Conservation (phyloP, 2,797 vertebrate genomes). For the Hyperoplus immaculatus region DNA sequence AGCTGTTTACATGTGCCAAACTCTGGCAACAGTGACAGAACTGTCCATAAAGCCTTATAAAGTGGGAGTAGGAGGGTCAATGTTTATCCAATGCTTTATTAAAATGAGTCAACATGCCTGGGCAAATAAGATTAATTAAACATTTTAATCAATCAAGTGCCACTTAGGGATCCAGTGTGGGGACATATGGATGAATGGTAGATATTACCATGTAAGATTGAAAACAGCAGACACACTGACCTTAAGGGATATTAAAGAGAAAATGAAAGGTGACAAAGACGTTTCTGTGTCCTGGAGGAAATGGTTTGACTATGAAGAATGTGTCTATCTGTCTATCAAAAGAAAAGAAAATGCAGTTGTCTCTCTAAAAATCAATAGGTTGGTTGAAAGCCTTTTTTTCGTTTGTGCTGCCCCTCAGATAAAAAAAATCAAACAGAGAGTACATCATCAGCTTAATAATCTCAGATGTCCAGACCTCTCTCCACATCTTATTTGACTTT, state of each 20-base stretch:
- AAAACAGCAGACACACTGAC: slow-evolving; percentile 13
- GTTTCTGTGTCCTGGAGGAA: slow-evolving; percentile 33
- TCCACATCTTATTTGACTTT: slow-evolving; percentile 61
- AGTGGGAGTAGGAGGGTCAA: slow-evolving; percentile 5
- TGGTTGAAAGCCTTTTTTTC: slow-evolving; percentile 21
- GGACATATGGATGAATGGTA: slow-evolving; percentile 22
- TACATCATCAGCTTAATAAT: slow-evolving; percentile 62
- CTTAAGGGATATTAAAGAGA: slow-evolving; percentile 24
- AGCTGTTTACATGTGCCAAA: slow-evolving; percentile 23
- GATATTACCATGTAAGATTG: slow-evolving; percentile 18
- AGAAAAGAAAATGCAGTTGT: slow-evolving; percentile 28
- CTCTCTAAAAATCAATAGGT: slow-evolving; percentile 50
- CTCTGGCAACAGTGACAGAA: not conserved
- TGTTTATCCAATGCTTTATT: not conserved
- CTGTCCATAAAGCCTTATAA: slow-evolving; percentile 7
- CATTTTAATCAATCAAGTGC: slow-evolving; percentile 15
- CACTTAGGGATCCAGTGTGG: not conserved
- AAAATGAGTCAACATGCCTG: slow-evolving; percentile 14
- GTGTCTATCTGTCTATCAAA: slow-evolving; percentile 10
- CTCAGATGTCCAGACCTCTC: slow-evolving; percentile 39
- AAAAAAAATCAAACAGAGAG: slow-evolving; percentile 47
- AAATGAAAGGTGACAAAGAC: slow-evolving; percentile 46
- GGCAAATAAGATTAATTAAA: slow-evolving; percentile 28
- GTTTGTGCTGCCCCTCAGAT: not conserved
- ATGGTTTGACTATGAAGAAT: slow-evolving; percentile 5